These are phyloP conservation scores for Pollenia amentaria DNA, from an alignment of 2,888 invertebrate genomes.

Conservation along the genomic window DNA sequence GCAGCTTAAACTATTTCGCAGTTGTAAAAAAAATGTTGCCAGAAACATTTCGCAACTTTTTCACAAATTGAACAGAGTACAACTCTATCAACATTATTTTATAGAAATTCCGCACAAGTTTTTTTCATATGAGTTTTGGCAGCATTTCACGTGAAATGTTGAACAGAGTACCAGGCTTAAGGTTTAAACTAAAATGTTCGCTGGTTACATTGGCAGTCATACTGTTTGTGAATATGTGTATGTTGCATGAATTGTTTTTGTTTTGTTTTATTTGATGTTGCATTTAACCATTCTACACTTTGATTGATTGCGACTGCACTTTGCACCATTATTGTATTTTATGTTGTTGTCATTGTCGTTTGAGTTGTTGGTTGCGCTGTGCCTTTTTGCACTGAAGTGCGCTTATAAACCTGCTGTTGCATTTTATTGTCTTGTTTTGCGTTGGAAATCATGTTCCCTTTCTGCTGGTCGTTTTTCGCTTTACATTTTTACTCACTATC, in stretches of 20 bases:
- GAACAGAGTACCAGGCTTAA: too few relatives aligned
- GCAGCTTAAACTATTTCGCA: too few relatives aligned
- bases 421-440: slow-evolving; percentile 65
- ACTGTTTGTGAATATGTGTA: background rate
- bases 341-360: slow-evolving; percentile 20
- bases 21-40: too few relatives aligned
- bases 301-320: slow-evolving; percentile 82
- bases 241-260: slow-evolving; percentile 1
- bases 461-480: background rate
- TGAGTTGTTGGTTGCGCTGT: background rate
- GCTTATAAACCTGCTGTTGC: slow-evolving; percentile 66
- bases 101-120: too few relatives aligned
- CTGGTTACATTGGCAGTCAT: background rate
- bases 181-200: background rate
- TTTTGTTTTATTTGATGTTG: slow-evolving; percentile 59
- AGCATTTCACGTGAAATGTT: too few relatives aligned
- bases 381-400: slow-evolving; percentile 41
- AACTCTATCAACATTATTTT: too few relatives aligned
- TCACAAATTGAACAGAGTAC: too few relatives aligned
- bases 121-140: too few relatives aligned
- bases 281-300: slow-evolving; percentile 72
- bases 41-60: too few relatives aligned
- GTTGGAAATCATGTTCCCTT: slow-evolving; percentile 52
- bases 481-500: slow-evolving; percentile 27
- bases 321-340: slow-evolving; percentile 72